phyloP scores from a whole-genome alignment of 2,797 vertebrate genomes.

The Sebastes iracundus region DNA sequence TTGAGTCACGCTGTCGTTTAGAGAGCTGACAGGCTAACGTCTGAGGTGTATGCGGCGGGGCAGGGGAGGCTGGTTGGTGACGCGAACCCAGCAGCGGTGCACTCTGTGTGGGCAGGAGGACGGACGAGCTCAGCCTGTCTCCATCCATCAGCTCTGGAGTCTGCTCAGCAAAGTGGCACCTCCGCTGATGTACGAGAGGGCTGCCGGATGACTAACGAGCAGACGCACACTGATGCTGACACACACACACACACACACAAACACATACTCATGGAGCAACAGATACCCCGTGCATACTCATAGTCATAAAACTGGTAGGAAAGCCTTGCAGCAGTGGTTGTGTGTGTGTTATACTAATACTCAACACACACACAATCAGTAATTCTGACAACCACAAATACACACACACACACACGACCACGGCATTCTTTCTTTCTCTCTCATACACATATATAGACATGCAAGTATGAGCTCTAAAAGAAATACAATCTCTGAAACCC shows the following conservation, averaged over 20 bases:
- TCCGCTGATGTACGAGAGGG: conserved; percentile 48
- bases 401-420: not conserved
- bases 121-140: conserved; percentile 46
- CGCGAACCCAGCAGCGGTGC: conserved; percentile 17
- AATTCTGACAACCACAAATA: not conserved
- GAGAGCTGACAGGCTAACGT: conserved; percentile 25
- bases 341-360: not conserved
- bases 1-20: conserved; percentile 4
- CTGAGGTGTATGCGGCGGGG: not conserved
- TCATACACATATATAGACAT: not conserved
- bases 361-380: not conserved
- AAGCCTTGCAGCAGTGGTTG: not conserved
- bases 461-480: not conserved
- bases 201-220: conserved; percentile 58
- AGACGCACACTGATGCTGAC: conserved; percentile 22
- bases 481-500: not conserved
- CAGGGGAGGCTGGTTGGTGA: not conserved
- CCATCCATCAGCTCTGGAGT: conserved; percentile 61
- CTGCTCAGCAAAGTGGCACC: conserved; percentile 58
- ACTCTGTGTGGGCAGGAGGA: conserved; percentile 62
- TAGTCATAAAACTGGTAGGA: not conserved
- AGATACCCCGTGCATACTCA: not conserved
- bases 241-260: not conserved
- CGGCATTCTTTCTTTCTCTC: not conserved
- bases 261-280: not conserved